A percentile compares a stretch with the other conserved stretches of the same genome.
Evolutionary conservation across 2,113 vertebrate species (phyloP).

Genomic region (Orthochromis malagaraziensis): DNA sequence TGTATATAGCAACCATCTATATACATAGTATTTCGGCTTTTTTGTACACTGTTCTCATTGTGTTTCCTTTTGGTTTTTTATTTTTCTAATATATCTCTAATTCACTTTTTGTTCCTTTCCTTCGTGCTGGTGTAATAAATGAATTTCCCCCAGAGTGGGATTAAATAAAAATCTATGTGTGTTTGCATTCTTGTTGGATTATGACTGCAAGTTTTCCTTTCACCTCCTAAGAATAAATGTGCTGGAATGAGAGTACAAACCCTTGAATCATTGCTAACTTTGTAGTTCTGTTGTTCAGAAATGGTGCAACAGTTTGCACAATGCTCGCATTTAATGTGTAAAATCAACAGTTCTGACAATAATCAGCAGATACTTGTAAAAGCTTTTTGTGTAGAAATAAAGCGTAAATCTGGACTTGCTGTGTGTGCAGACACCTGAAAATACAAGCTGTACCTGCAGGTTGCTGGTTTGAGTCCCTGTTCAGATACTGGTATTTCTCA

Average conservation of each 20-base stretch:
- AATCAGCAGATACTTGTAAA: background rate
- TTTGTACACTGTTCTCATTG: background rate
- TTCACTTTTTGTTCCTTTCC: background rate
- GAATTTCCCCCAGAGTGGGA: background rate
- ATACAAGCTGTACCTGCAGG: background rate
- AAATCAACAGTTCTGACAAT: background rate
- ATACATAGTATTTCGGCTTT: background rate
- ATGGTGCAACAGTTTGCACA: background rate
- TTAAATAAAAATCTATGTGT: background rate
- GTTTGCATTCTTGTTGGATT: background rate
- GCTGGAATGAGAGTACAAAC: background rate
- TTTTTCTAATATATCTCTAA: background rate
- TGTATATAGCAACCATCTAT: background rate
- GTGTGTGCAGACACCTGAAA: background rate
- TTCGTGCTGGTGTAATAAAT: accelerated
- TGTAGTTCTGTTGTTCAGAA: background rate
- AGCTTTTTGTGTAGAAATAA: background rate
- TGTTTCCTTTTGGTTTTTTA: background rate
- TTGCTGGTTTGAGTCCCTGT: background rate
- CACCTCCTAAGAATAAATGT: background rate
- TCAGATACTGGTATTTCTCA: background rate
- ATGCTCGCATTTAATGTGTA: accelerated
- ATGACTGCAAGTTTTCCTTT: background rate
- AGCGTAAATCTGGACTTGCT: accelerated
- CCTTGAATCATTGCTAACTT: background rate